phyloP scores from a whole-genome alignment of 2,113 vertebrate species.

The Xiphophorus couchianus region DNA sequence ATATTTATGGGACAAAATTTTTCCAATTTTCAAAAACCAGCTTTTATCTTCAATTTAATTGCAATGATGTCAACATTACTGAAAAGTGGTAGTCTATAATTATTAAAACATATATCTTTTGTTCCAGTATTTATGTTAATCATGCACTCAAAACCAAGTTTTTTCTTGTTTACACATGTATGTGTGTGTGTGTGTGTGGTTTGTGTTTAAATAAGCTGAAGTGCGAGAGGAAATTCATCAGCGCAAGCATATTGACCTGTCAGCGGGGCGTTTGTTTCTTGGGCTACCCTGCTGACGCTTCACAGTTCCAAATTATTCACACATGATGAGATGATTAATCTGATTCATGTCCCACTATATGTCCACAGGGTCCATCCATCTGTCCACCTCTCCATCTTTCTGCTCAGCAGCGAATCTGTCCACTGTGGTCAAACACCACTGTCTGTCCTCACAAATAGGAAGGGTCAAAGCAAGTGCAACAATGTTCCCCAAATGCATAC shows the following conservation, averaged over 20 bases:
- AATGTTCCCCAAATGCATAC: not conserved
- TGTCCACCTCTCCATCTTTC: constrained; percentile 38
- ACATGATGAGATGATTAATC: constrained; percentile 79
- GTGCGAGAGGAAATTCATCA: constrained; percentile 54
- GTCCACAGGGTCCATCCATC: constrained; percentile 59
- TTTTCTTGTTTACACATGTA: not conserved
- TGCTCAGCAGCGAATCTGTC: not conserved
- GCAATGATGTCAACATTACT: not conserved
- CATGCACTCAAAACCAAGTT: not conserved
- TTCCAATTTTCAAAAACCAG: not conserved
- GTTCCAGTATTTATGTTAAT: not conserved
- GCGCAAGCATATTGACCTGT: constrained; percentile 74
- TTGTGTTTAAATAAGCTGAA: constrained; percentile 1
- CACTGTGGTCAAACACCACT: constrained; percentile 8
- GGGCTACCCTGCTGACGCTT: constrained; percentile 49
- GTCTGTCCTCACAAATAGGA: constrained; percentile 10
- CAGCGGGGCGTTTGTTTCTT: constrained; percentile 62
- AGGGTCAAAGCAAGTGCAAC: constrained; percentile 8
- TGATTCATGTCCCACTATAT: constrained; percentile 61
- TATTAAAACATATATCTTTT: not conserved
- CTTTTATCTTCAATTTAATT: not conserved
- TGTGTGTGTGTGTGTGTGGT: constrained; percentile 1
- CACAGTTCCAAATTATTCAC: constrained; percentile 75
- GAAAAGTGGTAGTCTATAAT: too few species aligned
- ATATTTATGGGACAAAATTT: not conserved